phyloP scores from a whole-genome alignment of 2,888 invertebrate genomes.

The Ectobius pallidus region DNA sequence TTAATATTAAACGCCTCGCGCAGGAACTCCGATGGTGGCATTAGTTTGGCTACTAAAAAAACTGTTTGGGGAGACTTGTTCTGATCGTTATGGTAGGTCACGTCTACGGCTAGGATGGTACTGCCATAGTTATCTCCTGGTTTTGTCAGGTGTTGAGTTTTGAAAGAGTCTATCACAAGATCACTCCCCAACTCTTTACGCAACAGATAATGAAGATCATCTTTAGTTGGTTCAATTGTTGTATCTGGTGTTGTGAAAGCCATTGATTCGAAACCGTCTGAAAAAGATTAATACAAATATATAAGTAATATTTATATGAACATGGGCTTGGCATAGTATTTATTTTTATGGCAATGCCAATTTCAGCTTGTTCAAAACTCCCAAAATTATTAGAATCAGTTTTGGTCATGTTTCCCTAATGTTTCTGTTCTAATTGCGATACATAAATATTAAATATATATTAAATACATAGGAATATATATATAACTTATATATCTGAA shows the following conservation, averaged over 20 bases:
- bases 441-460: too few species aligned
- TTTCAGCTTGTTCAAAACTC: too few species aligned
- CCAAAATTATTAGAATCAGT: too few species aligned
- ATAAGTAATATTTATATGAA: too few species aligned
- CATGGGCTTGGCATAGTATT: too few species aligned
- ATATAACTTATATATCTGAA: too few species aligned
- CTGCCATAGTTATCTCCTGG: slow-evolving; percentile 69
- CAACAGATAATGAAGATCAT: slow-evolving; percentile 49
- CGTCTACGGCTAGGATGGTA: slow-evolving; percentile 57
- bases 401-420: too few species aligned
- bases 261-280: not conserved
- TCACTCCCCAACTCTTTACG: slow-evolving; percentile 49
- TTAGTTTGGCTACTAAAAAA: slow-evolving; percentile 59
- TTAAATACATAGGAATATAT: too few species aligned
- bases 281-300: too few species aligned
- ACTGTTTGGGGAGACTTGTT: not conserved
- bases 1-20: slow-evolving; percentile 60
- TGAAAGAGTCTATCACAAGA: slow-evolving; percentile 52
- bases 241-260: not conserved
- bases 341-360: too few species aligned
- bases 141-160: slow-evolving; percentile 56
- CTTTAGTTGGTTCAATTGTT: not conserved
- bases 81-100: slow-evolving; percentile 38
- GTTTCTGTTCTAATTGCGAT: too few species aligned
- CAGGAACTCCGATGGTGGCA: slow-evolving; percentile 61